Percentiles rank a stretch among this genome's conserved stretches.
phyloP scores from a whole-genome alignment of 1,140 invertebrate genomes.

The Cotesia typhae region DNA sequence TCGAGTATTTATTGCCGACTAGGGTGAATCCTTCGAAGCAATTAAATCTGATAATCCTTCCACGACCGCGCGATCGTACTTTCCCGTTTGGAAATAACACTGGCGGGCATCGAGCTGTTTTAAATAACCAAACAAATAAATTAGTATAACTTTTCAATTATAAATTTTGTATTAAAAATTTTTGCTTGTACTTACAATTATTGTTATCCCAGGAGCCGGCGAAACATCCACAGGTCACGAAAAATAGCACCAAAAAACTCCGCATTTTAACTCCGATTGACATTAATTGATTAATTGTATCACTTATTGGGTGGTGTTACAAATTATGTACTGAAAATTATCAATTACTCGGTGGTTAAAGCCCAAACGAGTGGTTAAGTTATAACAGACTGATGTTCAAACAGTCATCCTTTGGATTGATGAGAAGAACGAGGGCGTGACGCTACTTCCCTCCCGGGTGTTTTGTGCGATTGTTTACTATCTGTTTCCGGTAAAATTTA shows the following conservation, averaged over 20 bases:
- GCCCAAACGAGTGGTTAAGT: not conserved
- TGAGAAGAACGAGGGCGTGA: conserved; percentile 48
- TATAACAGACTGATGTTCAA: not conserved
- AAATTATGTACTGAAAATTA: conserved; percentile 12
- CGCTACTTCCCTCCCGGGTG: conserved; percentile 51
- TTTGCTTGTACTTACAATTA: conserved; percentile 17
- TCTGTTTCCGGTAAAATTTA: conserved; percentile 57
- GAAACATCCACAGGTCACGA: conserved; percentile 14
- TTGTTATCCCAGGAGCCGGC: conserved; percentile 25
- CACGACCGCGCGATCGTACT: conserved; percentile 50
- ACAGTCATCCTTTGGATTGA: conserved; percentile 20
- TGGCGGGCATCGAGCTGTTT: conserved; percentile 47
- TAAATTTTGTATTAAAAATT: conserved; percentile 1
- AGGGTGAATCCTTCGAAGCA: conserved; percentile 69
- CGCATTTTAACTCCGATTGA: conserved; percentile 13
- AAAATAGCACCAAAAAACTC: conserved; percentile 12
- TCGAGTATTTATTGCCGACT: conserved; percentile 71
- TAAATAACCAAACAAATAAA: conserved; percentile 1
- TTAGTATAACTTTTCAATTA: not conserved
- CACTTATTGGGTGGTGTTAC: too few relatives aligned
- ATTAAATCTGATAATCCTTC: conserved; percentile 67
- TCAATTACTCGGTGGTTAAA: conserved; percentile 37
- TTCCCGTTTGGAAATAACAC: conserved; percentile 55
- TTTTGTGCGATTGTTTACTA: conserved; percentile 54
- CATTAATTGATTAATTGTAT: not conserved